Conservation (phyloP, 2,797 vertebrate genomes). For the Sparus aurata region DNA sequence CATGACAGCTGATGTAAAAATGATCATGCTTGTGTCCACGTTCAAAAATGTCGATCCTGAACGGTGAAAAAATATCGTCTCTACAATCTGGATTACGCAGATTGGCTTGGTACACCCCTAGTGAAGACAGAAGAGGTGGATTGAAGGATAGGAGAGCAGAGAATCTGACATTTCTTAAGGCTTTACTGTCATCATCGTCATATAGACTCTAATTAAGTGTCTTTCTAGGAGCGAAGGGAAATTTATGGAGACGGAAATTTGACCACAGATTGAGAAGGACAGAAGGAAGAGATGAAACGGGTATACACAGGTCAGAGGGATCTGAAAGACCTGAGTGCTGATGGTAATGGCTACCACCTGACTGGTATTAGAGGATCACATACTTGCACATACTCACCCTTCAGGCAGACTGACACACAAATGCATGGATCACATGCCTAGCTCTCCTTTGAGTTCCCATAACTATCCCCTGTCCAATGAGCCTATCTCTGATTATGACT, state of each 20-base stretch:
- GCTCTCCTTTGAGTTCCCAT: slow-evolving; percentile 3
- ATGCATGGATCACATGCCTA: not conserved
- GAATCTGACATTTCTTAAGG: slow-evolving; percentile 6
- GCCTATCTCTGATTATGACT: not conserved
- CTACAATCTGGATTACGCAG: too few species aligned
- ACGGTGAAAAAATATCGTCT: too few species aligned
- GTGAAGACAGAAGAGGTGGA: not conserved
- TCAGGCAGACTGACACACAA: not conserved
- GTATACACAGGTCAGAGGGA: not conserved
- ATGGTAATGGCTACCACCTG: slow-evolving; percentile 21
- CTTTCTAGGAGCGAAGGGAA: not conserved
- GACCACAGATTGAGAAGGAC: not conserved
- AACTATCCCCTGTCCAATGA: not conserved
- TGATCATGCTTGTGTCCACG: too few species aligned
- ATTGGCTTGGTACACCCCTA: too few species aligned
- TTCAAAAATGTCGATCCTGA: too few species aligned
- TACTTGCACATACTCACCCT: not conserved
- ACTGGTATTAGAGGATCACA: slow-evolving; percentile 38
- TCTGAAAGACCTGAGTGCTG: slow-evolving; percentile 20
- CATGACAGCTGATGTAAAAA: too few species aligned
- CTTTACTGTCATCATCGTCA: slow-evolving; percentile 6
- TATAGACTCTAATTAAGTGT: not conserved
- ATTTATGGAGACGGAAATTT: not conserved
- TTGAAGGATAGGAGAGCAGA: slow-evolving; percentile 2
- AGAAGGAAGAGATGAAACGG: not conserved